phyloP scores from a whole-genome alignment of 1,140 invertebrate genomes.

The Harpegnathos saltator region DNA sequence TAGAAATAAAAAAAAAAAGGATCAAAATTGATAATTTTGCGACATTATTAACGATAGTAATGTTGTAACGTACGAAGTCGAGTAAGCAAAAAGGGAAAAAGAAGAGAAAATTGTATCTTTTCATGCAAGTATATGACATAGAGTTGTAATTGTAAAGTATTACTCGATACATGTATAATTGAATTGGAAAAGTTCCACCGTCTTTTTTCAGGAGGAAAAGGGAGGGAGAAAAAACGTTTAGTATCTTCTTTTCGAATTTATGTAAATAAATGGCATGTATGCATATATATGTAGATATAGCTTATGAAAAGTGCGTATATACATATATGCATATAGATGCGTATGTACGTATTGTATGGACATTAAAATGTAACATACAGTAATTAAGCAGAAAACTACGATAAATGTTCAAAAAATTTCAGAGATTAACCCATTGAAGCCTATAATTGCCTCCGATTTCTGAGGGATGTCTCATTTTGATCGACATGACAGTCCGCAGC shows the following conservation, averaged over 20 bases:
- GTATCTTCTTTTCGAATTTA: slow-evolving; percentile 51
- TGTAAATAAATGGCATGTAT: slow-evolving; percentile 52
- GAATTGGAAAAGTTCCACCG: slow-evolving; percentile 16
- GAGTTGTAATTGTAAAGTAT: slow-evolving; percentile 41
- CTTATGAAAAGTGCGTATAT: slow-evolving; percentile 49
- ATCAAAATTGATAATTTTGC: slow-evolving; percentile 46
- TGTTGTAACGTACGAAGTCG: slow-evolving; percentile 26
- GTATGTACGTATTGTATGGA: slow-evolving; percentile 53
- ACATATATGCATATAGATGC: slow-evolving; percentile 47
- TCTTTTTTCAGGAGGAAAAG: neutral
- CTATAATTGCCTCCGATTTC: neutral
- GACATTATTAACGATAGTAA: slow-evolving; percentile 43
- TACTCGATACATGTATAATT: slow-evolving; percentile 49
- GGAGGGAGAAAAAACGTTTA: neutral
- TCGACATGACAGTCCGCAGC: neutral
- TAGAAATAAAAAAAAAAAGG: slow-evolving; percentile 30
- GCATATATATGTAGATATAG: slow-evolving; percentile 60
- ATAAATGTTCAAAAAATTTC: slow-evolving; percentile 31
- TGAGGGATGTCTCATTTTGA: neutral
- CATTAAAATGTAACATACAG: slow-evolving; percentile 50
- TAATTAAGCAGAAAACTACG: slow-evolving; percentile 42
- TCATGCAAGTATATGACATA: slow-evolving; percentile 48
- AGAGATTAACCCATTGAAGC: slow-evolving; percentile 45
- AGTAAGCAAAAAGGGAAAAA: neutral
- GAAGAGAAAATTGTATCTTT: slow-evolving; percentile 26